Evolutionary conservation across 2,797 vertebrate genomes (phyloP), one percentile per base, ranked within the genome.

Genomic region (Acrocephalus scirpaceus): DNA sequence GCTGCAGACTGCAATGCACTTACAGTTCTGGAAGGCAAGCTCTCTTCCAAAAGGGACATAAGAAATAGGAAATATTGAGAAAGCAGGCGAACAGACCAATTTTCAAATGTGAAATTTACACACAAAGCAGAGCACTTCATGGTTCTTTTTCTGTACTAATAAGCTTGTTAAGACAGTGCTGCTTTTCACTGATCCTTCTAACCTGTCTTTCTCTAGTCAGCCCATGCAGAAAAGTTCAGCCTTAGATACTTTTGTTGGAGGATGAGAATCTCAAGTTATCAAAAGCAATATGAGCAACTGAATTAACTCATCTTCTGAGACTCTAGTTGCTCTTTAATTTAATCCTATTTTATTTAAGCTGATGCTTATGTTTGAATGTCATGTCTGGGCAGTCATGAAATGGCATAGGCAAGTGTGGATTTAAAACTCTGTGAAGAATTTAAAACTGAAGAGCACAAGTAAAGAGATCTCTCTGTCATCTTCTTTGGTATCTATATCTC

Each of bases 151-250:
- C 66, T 64, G 3, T 6, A 45, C 5, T 36, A 64, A 51, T 25
- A 72, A 75, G 15, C 27, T 76, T 51, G 4, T 70, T 40, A 36
- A 21, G 16, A 44, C 64, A 66, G 27, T 13, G 18, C 18, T 26
- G 66, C 38, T 94, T 85, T 82, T 48, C 75, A 92, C 16, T 61
- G n/a, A 76, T 81, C n/a, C 47, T 18, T 75, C 54, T 67, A 66
- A 27, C 4, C 47, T 61, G 23, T 23, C 30, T 38, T 88, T 65
- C 58, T 60, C 44, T 79, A 16, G 34, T 56, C 26, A 91, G 54
- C 10, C 22, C n/a, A 29, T 16, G 50, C 30, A 69, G 60, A 86
- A 64, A 53, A 34, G 1, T 50, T 65, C 34, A 54, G 17, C 36
- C 66, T 81, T 51, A 73, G 21, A 45, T 17, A 54, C 7, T 51